phyloP scores from a whole-genome alignment of 1,140 invertebrate species.

The Heterodera schachtii region DNA sequence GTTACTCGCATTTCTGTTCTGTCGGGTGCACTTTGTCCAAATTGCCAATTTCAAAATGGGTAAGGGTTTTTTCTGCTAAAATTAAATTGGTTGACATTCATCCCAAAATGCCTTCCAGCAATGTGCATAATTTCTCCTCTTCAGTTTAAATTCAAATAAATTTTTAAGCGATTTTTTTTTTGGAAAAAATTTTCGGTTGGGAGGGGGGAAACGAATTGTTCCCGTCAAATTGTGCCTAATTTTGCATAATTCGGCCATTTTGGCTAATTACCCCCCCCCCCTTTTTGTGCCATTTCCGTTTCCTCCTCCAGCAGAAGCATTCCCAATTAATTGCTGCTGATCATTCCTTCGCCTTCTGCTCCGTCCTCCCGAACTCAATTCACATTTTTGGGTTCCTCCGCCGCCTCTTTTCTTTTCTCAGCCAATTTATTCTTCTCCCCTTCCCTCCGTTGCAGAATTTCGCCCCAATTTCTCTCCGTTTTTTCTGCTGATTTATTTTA shows the following conservation, averaged over 20 bases:
- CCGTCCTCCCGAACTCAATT: not conserved
- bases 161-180: too few relatives aligned
- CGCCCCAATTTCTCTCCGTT: too few relatives aligned
- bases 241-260: slow-evolving; percentile 1
- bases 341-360: not conserved
- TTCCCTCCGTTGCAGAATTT: not conserved
- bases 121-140: too few relatives aligned
- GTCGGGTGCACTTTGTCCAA: not conserved
- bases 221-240: not conserved
- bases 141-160: too few relatives aligned
- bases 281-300: not conserved
- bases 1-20: not conserved
- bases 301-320: not conserved
- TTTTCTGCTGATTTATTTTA: too few relatives aligned
- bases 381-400: not conserved
- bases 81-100: too few relatives aligned
- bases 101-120: too few relatives aligned
- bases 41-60: slow-evolving; percentile 3
- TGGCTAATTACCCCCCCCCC: not conserved
- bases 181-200: too few relatives aligned
- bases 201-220: not conserved
- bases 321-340: not conserved
- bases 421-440: not conserved
- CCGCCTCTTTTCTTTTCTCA: not conserved
- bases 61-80: not conserved